phyloP scores from a whole-genome alignment of 2,113 vertebrate genomes.

The Ammodytes dubius region DNA sequence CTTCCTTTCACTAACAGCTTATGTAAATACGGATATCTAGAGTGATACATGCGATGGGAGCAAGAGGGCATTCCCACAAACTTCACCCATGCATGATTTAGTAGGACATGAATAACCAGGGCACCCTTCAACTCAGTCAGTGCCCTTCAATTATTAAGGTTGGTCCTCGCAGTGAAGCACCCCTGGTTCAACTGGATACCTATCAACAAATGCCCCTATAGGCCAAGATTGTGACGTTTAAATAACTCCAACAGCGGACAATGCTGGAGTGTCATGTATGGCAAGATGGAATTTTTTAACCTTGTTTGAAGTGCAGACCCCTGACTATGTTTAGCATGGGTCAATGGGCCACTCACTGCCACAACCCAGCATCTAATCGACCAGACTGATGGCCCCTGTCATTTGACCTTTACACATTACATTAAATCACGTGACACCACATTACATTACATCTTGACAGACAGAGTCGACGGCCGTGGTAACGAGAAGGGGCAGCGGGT shows the following conservation, averaged over 20 bases:
- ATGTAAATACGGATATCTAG: slow-evolving; percentile 39
- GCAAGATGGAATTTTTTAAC: neutral
- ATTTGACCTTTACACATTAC: slow-evolving; percentile 43
- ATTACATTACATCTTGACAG: slow-evolving; percentile 46
- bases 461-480: slow-evolving; percentile 38
- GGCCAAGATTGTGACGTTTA: neutral
- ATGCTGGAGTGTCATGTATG: neutral
- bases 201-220: slow-evolving; percentile 23
- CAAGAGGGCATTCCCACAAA: slow-evolving; percentile 59
- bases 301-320: neutral
- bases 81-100: slow-evolving; percentile 72
- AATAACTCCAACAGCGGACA: neutral
- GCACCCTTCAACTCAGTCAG: slow-evolving; percentile 52
- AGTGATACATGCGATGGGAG: slow-evolving; percentile 54
- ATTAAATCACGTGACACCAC: slow-evolving; percentile 34
- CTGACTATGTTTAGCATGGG: slow-evolving; percentile 12
- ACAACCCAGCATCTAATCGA: slow-evolving; percentile 37
- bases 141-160: slow-evolving; percentile 64
- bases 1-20: neutral
- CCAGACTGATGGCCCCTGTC: slow-evolving; percentile 25
- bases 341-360: slow-evolving; percentile 12
- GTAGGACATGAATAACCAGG: slow-evolving; percentile 55
- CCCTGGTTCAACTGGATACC: slow-evolving; percentile 47
- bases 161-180: slow-evolving; percentile 43
- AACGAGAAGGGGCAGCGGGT: slow-evolving; percentile 6